Evolutionary conservation across 2,113 vertebrate genomes (phyloP), one percentile per base, ranked within the genome.

Genomic region (Trinectes maculatus): DNA sequence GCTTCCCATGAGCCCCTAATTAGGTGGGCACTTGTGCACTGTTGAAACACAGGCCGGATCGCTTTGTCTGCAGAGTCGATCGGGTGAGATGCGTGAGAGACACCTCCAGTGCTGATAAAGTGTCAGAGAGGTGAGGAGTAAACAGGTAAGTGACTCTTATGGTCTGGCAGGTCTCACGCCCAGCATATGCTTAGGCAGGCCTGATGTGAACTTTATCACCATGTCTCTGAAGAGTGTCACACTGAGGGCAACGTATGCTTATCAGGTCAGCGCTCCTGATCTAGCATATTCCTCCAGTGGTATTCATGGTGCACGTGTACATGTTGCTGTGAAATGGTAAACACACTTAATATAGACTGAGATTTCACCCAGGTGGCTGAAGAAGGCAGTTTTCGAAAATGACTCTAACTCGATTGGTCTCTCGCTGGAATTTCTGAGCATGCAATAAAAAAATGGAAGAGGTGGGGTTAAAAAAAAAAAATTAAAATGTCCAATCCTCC

Each of bases 1-100:
- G 86, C 87, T 94, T 93, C 87, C 90, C 89, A 90, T 84, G 89
- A 92, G 92, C 83, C 88, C 85, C 90, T 93, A 92, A 95, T 95
- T 94, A 94, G 92, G 91, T 67, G 86, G 81, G 85, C 93, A 93
- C 93, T 92, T 91, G 88, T 94, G 85, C 84, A 82, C 88, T 78
- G 80, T 88, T 85, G 66, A 89, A 91, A 88, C 79, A 83, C 87
- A 80, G 88, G 69, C 53, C 71, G 79, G 85, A 85, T 87, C 80
- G 84, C 86, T 91, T 91, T 92, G 88, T 92, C 89, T 89, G 73
- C 71, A 9, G 53, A 89, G 91, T 93, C 91, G 92, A 91, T 93
- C 84, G 58, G 80, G 73, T 86, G 62, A 84, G 90, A 92, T 83
- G 79, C 82, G 80, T 37, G 71, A 87, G 85, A 86, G 86, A 92